Base-by-base conservation (phyloP, 2,797 vertebrate species). In the Molossus molossus region DNA sequence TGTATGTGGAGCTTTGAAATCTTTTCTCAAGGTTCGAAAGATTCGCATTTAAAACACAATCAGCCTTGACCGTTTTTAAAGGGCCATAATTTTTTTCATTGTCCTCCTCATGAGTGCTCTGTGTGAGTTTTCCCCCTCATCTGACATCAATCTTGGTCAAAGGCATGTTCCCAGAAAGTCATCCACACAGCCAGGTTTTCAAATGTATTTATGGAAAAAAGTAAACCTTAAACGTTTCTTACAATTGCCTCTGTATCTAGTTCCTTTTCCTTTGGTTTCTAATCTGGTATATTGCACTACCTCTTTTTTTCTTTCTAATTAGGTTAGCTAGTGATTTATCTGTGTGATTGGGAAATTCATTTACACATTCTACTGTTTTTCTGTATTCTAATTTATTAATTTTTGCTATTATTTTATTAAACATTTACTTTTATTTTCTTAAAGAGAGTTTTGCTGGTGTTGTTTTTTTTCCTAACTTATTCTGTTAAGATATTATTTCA, bases 221-320 rank as follows among this genome's bases (percentile, higher is more conserved):
- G 33, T 72, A 45, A 27, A 23, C 50, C n/a, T 27, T 69, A 40
- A 94, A 64, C 3, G 45, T 91, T 58, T 84, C 50, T 84, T 67
- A 48, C 25, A 65, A 79, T 73, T 23, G 53, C 15, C 40, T 73
- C 25, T 88, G 45, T 18, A 69, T 67, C 37, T 79, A 40, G 18
- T 69, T 82, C 21, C 50, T 91, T 90, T 75, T 60, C 33, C n/a
- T 40, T 75, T 53, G 79, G 21, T 81, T 89, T 80, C 58, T 89
- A 48, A 55, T 45, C 37, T 18, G 89, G 23, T 77, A 48, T 53
- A 53, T 81, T 45, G 11, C 11, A 5, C 10, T 53, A n/a, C 60
- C n/a, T 94, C 23, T 25, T 64, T 80, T 64, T 72, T 37, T 20
- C 50, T 40, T 73, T 60, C 40, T 53, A 65, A 40, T n/a, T 76